Conservation (phyloP, 2,888 invertebrate genomes). For the Drosophila anomalata region DNA sequence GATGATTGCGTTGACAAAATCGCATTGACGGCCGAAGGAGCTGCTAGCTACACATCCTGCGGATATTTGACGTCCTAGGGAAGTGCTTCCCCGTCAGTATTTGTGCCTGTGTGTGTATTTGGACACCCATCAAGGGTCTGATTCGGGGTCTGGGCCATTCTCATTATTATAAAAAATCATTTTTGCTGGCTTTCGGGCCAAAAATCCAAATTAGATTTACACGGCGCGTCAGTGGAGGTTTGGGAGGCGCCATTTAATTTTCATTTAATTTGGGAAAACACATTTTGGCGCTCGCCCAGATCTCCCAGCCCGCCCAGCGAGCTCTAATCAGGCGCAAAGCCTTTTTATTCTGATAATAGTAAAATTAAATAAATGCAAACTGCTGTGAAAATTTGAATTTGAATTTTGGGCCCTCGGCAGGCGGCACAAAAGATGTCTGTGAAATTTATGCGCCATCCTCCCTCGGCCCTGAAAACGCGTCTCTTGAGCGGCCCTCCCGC, state of each 20-base stretch:
- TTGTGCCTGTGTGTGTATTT: conserved; percentile 14
- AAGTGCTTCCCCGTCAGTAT: conserved; percentile 14
- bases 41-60: conserved; percentile 60
- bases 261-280: conserved; percentile 62
- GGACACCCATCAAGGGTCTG: conserved; percentile 45
- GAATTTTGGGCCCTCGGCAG: conserved; percentile 29
- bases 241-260: conserved; percentile 46
- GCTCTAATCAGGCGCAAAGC: conserved; percentile 75
- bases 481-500: conserved; percentile 16
- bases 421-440: conserved; percentile 65
- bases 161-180: conserved; percentile 45
- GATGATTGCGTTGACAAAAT: conserved; percentile 70
- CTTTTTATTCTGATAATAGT: conserved; percentile 74
- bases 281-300: conserved; percentile 37
- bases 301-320: conserved; percentile 11
- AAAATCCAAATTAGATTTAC: conserved; percentile 60
- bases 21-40: conserved; percentile 58
- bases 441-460: conserved; percentile 57
- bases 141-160: conserved; percentile 19
- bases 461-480: neutral
- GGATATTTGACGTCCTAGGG: conserved; percentile 61
- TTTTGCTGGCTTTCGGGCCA: conserved; percentile 4
- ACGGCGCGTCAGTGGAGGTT: conserved; percentile 40
- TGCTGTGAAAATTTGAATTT: conserved; percentile 53
- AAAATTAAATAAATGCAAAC: conserved; percentile 76